phyloP scores from a whole-genome alignment of 2,888 invertebrate genomes.

The Neoitamus cyanurus region DNA sequence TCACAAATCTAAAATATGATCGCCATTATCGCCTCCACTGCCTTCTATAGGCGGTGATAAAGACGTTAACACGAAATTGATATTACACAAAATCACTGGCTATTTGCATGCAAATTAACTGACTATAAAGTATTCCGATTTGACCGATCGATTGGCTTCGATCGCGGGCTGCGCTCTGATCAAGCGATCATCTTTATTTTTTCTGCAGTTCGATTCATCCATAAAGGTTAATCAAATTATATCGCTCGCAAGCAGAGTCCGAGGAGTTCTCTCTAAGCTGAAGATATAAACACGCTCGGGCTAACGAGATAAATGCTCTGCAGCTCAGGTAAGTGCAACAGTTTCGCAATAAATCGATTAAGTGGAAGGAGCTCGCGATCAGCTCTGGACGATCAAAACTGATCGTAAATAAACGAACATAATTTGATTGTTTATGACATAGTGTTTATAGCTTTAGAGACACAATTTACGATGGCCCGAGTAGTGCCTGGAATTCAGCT shows the following conservation, averaged over 20 bases:
- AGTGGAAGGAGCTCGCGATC: conserved; percentile 14
- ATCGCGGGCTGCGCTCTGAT: conserved; percentile 25
- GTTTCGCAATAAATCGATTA: conserved; percentile 34
- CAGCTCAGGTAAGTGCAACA: conserved; percentile 33
- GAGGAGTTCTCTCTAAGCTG: not conserved
- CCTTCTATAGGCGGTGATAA: conserved; percentile 33
- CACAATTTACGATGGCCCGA: not conserved
- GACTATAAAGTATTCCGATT: conserved; percentile 40
- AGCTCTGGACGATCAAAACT: conserved; percentile 32
- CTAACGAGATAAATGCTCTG: conserved; percentile 28
- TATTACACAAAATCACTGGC: conserved; percentile 50
- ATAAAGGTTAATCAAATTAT: conserved; percentile 44
- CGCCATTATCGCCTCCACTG: conserved; percentile 40
- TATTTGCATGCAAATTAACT: conserved; percentile 50
- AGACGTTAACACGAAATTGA: conserved; percentile 49
- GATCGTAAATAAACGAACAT: conserved; percentile 37
- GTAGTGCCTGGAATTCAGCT: not conserved
- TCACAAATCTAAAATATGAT: conserved; percentile 40
- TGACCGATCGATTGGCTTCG: conserved; percentile 34
- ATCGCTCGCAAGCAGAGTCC: not conserved
- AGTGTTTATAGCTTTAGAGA: conserved; percentile 27
- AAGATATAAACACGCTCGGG: not conserved
- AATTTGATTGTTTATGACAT: conserved; percentile 43
- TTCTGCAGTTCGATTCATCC: conserved; percentile 21
- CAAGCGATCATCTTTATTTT: conserved; percentile 35